phyloP scores from a whole-genome alignment of 1,140 invertebrate genomes.

The Lordiphosa stackelbergi region DNA sequence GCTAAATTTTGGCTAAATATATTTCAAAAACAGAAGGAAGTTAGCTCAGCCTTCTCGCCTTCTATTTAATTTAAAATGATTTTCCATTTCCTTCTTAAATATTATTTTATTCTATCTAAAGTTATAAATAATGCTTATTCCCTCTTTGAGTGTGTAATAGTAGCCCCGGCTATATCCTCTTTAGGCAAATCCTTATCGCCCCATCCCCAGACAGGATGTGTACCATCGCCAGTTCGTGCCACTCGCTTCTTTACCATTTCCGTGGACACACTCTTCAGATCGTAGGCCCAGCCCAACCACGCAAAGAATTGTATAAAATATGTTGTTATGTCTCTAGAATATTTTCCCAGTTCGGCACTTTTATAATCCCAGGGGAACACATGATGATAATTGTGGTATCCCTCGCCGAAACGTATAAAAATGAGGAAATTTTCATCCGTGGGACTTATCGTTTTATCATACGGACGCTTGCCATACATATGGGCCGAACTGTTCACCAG shows the following conservation, averaged over 20 bases:
- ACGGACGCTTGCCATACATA: slow-evolving; percentile 79
- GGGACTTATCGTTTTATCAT: slow-evolving; percentile 82
- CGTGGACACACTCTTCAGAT: slow-evolving; percentile 81
- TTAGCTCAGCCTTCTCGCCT: too few species aligned
- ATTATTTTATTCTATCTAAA: too few species aligned
- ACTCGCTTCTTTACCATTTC: slow-evolving; percentile 77
- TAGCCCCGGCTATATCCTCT: slow-evolving; percentile 63
- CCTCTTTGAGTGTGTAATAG: not conserved
- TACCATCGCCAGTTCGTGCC: slow-evolving; percentile 81
- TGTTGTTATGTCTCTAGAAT: slow-evolving; percentile 12
- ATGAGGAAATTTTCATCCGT: slow-evolving; percentile 80
- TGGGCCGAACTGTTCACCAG: slow-evolving; percentile 84
- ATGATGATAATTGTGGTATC: slow-evolving; percentile 77
- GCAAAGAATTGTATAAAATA: slow-evolving; percentile 85
- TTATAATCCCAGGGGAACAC: slow-evolving; percentile 86
- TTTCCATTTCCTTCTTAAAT: too few species aligned
- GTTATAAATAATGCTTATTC: too few species aligned
- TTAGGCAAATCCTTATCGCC: slow-evolving; percentile 79
- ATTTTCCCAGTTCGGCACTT: slow-evolving; percentile 78
- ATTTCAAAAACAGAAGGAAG: too few species aligned
- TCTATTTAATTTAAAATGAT: too few species aligned
- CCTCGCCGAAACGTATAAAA: slow-evolving; percentile 80
- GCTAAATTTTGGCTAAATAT: too few species aligned
- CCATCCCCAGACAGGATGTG: slow-evolving; percentile 80
- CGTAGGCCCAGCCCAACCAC: slow-evolving; percentile 86